Conservation (phyloP, 2,888 invertebrate genomes). For the Acholoe squamosa region DNA sequence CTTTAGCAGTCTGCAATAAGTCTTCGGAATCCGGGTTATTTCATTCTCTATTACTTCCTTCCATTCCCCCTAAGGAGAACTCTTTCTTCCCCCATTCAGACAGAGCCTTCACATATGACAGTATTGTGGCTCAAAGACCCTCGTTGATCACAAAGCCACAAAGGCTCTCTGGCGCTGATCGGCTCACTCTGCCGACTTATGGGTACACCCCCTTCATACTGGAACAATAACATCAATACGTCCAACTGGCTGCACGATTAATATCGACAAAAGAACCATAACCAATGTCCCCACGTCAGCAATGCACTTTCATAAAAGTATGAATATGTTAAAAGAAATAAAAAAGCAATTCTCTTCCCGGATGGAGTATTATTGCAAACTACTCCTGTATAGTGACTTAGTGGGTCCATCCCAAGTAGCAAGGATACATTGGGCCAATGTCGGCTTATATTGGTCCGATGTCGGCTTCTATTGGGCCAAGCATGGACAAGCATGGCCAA, state of each 20-base stretch:
- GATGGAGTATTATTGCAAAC: too few relatives aligned
- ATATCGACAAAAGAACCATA: neutral
- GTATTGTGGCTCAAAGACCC: neutral
- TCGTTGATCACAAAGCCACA: neutral
- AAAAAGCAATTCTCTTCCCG: too few relatives aligned
- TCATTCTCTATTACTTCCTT: neutral
- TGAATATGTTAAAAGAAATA: too few relatives aligned
- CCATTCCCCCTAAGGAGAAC: neutral
- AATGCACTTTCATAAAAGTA: too few relatives aligned
- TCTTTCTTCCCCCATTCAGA: neutral
- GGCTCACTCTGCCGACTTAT: neutral
- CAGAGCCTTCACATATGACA: slow-evolving; percentile 14
- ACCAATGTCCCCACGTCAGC: neutral
- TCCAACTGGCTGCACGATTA: neutral
- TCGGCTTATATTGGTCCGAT: too few relatives aligned
- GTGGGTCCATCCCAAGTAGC: too few relatives aligned
- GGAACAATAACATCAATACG: slow-evolving; percentile 39
- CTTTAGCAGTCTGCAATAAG: neutral
- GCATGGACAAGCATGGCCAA: too few relatives aligned
- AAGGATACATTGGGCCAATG: too few relatives aligned
- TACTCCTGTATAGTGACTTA: too few relatives aligned
- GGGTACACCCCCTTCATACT: neutral
- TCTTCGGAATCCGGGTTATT: too few relatives aligned
- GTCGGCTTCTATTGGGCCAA: too few relatives aligned
- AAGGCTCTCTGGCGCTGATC: neutral